These are phyloP conservation scores for Lagorchestes hirsutus DNA, from an alignment of 2,797 vertebrate genomes.

Conservation along the genomic window DNA sequence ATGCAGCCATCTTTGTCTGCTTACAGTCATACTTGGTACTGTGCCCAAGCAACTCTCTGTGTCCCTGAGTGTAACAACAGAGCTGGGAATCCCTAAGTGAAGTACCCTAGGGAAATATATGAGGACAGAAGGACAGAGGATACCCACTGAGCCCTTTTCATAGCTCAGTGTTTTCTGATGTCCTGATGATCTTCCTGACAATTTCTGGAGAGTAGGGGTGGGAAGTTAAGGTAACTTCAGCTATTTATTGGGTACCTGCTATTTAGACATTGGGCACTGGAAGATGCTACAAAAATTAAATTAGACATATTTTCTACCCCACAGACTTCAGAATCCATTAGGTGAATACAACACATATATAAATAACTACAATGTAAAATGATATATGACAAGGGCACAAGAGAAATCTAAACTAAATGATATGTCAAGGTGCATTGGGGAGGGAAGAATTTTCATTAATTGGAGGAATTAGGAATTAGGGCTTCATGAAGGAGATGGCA, in stretches of 20 bases:
- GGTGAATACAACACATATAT: neutral
- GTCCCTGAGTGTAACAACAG: constrained; percentile 53
- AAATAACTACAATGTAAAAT: neutral
- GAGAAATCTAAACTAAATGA: neutral
- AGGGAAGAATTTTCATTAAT: neutral
- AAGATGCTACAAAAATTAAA: neutral
- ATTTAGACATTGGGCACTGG: neutral
- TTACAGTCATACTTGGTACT: constrained; percentile 51
- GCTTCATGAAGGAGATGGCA: neutral
- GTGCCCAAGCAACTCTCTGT: constrained; percentile 48
- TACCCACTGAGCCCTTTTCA: constrained; percentile 54
- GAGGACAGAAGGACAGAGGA: constrained; percentile 16
- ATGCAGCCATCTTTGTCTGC: constrained; percentile 37
- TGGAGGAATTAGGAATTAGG: neutral
- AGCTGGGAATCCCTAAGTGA: constrained; percentile 36
- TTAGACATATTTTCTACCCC: neutral
- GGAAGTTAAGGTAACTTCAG: neutral
- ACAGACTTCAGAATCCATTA: neutral
- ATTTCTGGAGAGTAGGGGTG: neutral
- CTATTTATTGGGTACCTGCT: neutral
- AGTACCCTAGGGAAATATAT: neutral
- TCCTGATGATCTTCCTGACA: constrained; percentile 42
- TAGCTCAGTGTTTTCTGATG: constrained; percentile 45
- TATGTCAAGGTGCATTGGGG: neutral
- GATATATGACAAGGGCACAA: neutral